These are phyloP conservation scores for Valencia hispanica DNA, from an alignment of 2,797 vertebrate species.

Conservation along the genomic window DNA sequence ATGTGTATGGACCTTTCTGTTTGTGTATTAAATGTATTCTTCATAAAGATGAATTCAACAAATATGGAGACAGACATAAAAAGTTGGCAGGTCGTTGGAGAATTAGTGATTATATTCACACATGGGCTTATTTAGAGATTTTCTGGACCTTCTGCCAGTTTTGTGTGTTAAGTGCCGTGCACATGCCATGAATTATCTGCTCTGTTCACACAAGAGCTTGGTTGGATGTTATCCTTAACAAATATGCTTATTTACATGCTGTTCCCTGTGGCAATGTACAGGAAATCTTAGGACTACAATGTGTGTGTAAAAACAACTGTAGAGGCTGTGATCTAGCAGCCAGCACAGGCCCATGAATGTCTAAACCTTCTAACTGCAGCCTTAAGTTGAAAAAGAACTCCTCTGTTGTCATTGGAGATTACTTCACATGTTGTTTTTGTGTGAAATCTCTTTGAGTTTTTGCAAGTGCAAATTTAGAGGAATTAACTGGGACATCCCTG, in stretches of 20 bases:
- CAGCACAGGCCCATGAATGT: conserved; percentile 36
- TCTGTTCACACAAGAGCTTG: neutral
- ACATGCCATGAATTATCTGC: neutral
- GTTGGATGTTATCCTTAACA: neutral
- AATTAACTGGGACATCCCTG: conserved; percentile 23
- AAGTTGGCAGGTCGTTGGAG: neutral
- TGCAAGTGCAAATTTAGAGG: neutral
- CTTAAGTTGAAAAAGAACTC: neutral
- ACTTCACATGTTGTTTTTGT: conserved; percentile 47
- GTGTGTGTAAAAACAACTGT: neutral
- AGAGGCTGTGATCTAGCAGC: conserved; percentile 25
- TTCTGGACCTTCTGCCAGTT: neutral
- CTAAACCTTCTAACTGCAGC: conserved; percentile 12
- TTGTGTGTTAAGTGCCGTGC: neutral
- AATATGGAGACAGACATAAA: neutral
- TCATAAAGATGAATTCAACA: neutral
- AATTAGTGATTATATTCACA: neutral
- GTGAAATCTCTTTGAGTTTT: neutral
- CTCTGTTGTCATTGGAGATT: conserved; percentile 62
- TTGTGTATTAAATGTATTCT: no score
- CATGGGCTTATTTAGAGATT: neutral
- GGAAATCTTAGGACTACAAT: neutral
- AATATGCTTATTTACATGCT: neutral
- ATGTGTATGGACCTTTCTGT: neutral
- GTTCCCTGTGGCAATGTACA: neutral